Base-by-base conservation (phyloP, 2,888 invertebrate genomes). In the Steromphala cineraria region DNA sequence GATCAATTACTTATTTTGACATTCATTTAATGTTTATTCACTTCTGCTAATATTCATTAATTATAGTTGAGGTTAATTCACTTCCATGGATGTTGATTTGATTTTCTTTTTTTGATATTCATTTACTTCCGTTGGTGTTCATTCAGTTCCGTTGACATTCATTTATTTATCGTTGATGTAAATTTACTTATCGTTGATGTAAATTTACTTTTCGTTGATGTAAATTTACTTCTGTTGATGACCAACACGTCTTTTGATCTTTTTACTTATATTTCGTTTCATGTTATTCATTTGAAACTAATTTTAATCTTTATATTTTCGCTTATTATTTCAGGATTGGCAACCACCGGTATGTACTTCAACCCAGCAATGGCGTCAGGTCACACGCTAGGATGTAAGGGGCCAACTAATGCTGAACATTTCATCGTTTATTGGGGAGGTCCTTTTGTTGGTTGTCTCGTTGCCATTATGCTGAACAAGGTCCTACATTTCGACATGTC, bases 301-400 rank as follows among this genome's bases (percentile, higher is more conserved):
- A 36, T 36, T 36, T 36, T 4, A 2, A 4, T 7, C 36, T 36
- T 2, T 36, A 4, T 2, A 36, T 36, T 2, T 24, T 80, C 13
- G 7, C 7, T 36, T 36, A 36, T 7, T 36, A 36, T 86, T 85
- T 0, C 95, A 98, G 98, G 98, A 10, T 97, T 98, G 90, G 96
- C 97, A 91, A 96, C 96, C 91, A 97, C 98, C 15, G 98, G 98
- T 2, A 98, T 98, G 53, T 98, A 98, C 93, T 97, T 98, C 94
- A 98, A 98, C 94, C 98, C 98, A 0, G 97, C 97, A 0, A 94
- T 98, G 92, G 98, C 98, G 0, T 97, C 97, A 0, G 96, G 97
- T 0, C 94, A 98, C 83, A 98, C 97, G 91, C 96, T 96, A 89
- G 98, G 98, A 75, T 98, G 98, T 90, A 95, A 96, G 79, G 98